phyloP scores from a whole-genome alignment of 2,113 vertebrate species.

The Callipepla californica region DNA sequence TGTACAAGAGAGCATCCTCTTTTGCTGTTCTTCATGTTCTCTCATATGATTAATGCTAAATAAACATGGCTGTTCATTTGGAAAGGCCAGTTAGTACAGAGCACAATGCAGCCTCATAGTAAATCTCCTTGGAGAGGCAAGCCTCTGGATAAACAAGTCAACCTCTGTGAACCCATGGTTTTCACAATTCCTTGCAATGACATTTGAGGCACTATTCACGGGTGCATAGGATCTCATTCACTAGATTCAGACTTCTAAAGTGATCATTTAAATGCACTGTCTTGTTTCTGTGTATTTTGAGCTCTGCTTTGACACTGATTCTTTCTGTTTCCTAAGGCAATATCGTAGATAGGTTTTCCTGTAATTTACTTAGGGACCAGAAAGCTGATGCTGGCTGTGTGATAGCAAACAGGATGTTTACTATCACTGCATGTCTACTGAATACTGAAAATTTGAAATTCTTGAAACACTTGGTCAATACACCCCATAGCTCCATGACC shows the following conservation, averaged over 20 bases:
- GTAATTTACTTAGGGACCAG: conserved; percentile 6
- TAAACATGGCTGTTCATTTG: background rate
- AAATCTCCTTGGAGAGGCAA: background rate
- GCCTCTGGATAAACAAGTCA: background rate
- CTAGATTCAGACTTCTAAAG: background rate
- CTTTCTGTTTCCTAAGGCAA: background rate
- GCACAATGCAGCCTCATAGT: background rate
- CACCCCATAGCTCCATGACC: background rate
- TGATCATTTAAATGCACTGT: background rate
- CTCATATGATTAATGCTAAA: background rate
- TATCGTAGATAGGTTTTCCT: background rate
- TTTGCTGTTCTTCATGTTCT: background rate
- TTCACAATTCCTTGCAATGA: background rate
- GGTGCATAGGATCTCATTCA: background rate
- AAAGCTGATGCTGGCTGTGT: background rate
- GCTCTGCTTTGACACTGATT: background rate
- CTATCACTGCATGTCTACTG: background rate
- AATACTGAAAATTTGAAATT: background rate
- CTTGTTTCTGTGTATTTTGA: conserved; percentile 14
- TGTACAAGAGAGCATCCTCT: fast-evolving
- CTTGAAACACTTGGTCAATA: background rate
- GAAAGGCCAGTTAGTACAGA: background rate
- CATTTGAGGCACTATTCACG: background rate
- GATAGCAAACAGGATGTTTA: background rate
- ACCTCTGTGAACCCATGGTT: background rate